A percentile compares a stretch with the other conserved stretches of the same genome.
Evolutionary conservation across 2,797 vertebrate species (phyloP).

Genomic region (Cyprinodon diabolis): DNA sequence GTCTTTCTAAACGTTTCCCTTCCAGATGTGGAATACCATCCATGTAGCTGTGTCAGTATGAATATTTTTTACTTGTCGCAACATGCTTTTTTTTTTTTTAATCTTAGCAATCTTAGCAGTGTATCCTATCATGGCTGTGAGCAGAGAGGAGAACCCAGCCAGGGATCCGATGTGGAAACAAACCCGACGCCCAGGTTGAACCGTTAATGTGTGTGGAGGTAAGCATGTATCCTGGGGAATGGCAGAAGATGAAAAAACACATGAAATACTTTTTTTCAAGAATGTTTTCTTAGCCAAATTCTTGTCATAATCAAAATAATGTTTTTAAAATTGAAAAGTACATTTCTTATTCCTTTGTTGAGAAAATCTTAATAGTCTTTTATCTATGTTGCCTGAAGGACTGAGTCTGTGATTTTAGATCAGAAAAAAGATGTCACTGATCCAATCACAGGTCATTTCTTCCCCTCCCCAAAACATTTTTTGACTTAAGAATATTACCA

Average conservation of each 20-base stretch:
- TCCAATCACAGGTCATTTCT: not conserved
- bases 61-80: slow-evolving; percentile 47
- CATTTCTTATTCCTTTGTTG: not conserved
- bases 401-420: not conserved
- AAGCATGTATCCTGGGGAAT: slow-evolving; percentile 61
- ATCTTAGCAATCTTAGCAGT: slow-evolving; percentile 39
- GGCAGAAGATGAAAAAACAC: slow-evolving; percentile 60
- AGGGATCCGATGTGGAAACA: slow-evolving; percentile 46
- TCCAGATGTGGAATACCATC: slow-evolving; percentile 47
- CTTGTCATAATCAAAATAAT: not conserved
- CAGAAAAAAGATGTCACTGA: not conserved
- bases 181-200: slow-evolving; percentile 41
- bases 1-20: slow-evolving; percentile 43
- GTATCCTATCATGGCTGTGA: slow-evolving; percentile 43
- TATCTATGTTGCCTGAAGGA: not conserved
- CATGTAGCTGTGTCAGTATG: slow-evolving; percentile 33
- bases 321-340: not conserved
- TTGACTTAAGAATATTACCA: not conserved
- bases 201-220: slow-evolving; percentile 65
- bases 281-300: not conserved
- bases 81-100: slow-evolving; percentile 41
- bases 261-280: slow-evolving; percentile 22
- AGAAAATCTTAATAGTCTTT: not conserved
- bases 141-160: slow-evolving; percentile 45
- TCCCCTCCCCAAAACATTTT: no score